Evolutionary conservation across 2,113 vertebrate species (phyloP), one percentile per base, ranked within the genome.

Genomic region (Lophura nycthemera): DNA sequence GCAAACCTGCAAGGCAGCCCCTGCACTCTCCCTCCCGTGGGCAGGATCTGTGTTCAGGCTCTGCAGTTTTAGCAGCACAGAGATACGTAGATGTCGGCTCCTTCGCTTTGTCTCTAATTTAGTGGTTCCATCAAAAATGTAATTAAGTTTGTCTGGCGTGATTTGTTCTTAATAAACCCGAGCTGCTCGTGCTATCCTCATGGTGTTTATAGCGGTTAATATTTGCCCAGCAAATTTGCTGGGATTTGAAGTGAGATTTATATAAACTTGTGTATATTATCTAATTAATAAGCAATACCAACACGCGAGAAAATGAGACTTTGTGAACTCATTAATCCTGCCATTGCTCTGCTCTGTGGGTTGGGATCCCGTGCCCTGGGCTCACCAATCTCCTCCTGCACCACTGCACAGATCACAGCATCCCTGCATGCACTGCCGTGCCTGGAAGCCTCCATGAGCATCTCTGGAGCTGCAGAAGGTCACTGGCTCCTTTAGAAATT

Each of bases 161-260:
- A 94, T 89, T 94, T 96, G 88, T 82, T 85, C 89, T 91, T 75
- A 66, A 92, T 89, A 93, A 95, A 84, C 47, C 90, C 5, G 57
- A 54, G 71, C 83, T 16, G 40, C 63, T n/a, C 1, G 1, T 3
- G 18, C 36, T 88, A 27, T 61, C 66, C 77, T 89, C 77, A 54
- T 21, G 66, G 24, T 79, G 63, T 67, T 93, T 77, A 25, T 13
- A 84, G 77, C 60, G 36, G 76, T 90, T 86, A 66, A 82, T 93
- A 89, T 84, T 92, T 90, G 63, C 81, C 54, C 45, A 34, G 83
- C 24, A 69, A 45, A 94, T 89, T 92, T 52, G 18, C 86, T 63
- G 59, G 74, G 77, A 79, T 96, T 82, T 87, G 74, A 79, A 73
- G 54, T 47, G 40, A 84, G 86, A 42, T 72, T 48, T 81, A 27